phyloP scores from a whole-genome alignment of 2,888 invertebrate species.

The Sthenelais limicola region DNA sequence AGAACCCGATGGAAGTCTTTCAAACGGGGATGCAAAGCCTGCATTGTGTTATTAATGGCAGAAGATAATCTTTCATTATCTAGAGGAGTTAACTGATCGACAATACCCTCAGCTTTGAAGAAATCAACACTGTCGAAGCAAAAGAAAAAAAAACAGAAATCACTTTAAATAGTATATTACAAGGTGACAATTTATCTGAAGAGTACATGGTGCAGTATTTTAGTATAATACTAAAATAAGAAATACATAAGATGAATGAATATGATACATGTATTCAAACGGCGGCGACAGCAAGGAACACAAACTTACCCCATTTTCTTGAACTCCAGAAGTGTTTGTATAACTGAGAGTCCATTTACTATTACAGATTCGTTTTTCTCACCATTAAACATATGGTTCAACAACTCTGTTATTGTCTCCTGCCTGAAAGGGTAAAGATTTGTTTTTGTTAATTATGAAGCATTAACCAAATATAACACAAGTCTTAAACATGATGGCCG shows the following conservation, averaged over 20 bases:
- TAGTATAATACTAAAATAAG: neutral
- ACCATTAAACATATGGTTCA: slow-evolving; percentile 83
- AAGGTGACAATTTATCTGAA: neutral
- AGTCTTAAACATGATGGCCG: too few relatives aligned
- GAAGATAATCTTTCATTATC: slow-evolving; percentile 76
- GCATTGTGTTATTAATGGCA: slow-evolving; percentile 78
- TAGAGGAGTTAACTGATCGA: slow-evolving; percentile 68
- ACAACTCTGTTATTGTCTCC: slow-evolving; percentile 80
- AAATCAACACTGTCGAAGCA: slow-evolving; percentile 18
- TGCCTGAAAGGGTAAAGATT: slow-evolving; percentile 73
- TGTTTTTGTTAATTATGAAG: too few relatives aligned
- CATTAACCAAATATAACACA: too few relatives aligned
- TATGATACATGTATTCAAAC: neutral
- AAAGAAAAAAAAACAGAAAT: slow-evolving; percentile 12
- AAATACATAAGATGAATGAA: neutral
- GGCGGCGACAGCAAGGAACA: neutral
- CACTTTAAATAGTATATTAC: too few relatives aligned
- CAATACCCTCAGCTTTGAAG: slow-evolving; percentile 66
- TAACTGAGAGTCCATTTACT: slow-evolving; percentile 85
- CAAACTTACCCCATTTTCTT: slow-evolving; percentile 45
- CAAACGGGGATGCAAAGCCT: slow-evolving; percentile 79
- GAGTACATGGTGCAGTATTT: neutral
- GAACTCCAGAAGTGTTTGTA: slow-evolving; percentile 80
- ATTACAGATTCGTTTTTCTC: slow-evolving; percentile 79
- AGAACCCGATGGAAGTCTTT: slow-evolving; percentile 81